Percentiles rank a stretch among this genome's conserved stretches.
These are phyloP conservation scores for Oenanthe oenanthe DNA, from an alignment of 2,113 vertebrate species.

Conservation along the genomic window DNA sequence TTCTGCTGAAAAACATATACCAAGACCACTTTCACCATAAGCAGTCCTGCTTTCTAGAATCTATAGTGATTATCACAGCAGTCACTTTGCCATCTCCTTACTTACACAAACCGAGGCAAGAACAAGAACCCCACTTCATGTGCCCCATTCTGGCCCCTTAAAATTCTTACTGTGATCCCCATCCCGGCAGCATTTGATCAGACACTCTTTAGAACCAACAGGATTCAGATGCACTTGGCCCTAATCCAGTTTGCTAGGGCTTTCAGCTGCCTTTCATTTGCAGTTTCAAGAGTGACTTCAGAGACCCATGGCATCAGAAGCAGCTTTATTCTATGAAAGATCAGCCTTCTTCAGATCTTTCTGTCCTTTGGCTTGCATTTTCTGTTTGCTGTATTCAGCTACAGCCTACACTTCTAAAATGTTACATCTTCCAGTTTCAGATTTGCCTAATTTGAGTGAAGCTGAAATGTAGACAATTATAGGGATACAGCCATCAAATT, in stretches of 20 bases:
- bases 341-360: neutral
- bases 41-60: neutral
- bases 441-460: neutral
- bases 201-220: neutral
- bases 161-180: neutral
- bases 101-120: neutral
- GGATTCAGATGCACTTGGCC: neutral
- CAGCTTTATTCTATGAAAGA: neutral
- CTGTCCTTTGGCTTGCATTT: neutral
- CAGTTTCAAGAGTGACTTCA: constrained; percentile 25
- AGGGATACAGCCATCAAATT: neutral
- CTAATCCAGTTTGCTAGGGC: neutral
- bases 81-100: neutral
- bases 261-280: neutral
- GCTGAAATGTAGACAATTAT: neutral
- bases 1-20: neutral
- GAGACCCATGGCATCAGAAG: neutral
- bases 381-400: neutral
- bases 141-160: neutral
- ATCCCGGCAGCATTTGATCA: neutral
- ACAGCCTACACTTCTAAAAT: neutral
- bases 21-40: neutral
- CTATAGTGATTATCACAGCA: neutral
- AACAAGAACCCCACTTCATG: neutral
- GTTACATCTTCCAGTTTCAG: neutral